A percentile compares a stretch with the other conserved stretches of the same genome.
phyloP scores from a whole-genome alignment of 2,888 invertebrate species.

The Eupithecia subfuscata region DNA sequence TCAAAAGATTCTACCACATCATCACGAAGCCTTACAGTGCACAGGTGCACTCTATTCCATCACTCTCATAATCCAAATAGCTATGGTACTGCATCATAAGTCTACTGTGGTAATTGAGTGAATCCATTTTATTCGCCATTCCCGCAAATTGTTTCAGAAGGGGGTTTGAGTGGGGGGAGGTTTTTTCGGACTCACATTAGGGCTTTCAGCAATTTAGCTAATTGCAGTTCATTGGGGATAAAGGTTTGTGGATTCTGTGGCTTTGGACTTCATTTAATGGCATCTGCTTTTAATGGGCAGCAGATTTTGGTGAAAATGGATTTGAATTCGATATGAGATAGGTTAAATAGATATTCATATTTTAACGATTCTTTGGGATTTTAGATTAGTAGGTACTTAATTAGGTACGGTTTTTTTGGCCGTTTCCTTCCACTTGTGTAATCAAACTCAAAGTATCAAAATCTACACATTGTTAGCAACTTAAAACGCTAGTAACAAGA shows the following conservation, averaged over 20 bases:
- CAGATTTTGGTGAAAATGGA: constrained; percentile 24
- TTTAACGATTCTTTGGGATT: neutral
- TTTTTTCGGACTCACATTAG: constrained; percentile 55
- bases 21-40: too few species aligned
- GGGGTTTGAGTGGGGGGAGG: constrained; percentile 41
- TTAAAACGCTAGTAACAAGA: too few species aligned
- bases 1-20: too few species aligned
- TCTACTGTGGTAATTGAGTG: constrained; percentile 19
- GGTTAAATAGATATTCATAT: neutral
- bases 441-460: too few species aligned
- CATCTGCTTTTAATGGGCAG: constrained; percentile 40
- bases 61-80: too few species aligned
- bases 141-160: constrained; percentile 56
- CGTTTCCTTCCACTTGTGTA: too few species aligned
- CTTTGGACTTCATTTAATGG: constrained; percentile 37
- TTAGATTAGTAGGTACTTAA: too few species aligned
- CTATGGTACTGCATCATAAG: constrained; percentile 20
- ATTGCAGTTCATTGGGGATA: constrained; percentile 60
- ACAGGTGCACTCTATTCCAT: too few species aligned
- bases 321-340: constrained; percentile 8
- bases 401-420: too few species aligned
- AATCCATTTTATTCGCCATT: constrained; percentile 51
- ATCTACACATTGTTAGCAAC: too few species aligned
- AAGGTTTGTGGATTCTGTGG: constrained; percentile 54
- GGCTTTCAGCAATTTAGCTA: constrained; percentile 57